These are phyloP conservation scores for Oscheius onirici DNA, from an alignment of 2,888 invertebrate species.

Conservation along the genomic window DNA sequence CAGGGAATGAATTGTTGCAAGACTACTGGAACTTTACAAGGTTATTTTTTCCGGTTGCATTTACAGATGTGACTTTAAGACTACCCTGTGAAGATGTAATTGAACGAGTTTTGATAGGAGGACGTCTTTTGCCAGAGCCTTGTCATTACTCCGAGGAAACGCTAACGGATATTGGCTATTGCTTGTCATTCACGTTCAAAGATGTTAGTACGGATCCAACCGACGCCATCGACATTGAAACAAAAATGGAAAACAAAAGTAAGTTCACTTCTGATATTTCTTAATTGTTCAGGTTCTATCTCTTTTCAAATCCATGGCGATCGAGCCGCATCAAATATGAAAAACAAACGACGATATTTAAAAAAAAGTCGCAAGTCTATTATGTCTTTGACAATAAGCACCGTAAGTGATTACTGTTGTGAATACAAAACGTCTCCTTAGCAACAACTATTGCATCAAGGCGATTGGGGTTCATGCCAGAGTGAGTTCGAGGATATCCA, in stretches of 20 bases:
- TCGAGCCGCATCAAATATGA: slow-evolving; percentile 4
- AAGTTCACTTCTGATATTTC: background rate
- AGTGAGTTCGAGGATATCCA: slow-evolving; percentile 15
- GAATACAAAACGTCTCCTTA: slow-evolving; percentile 14
- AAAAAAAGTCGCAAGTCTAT: slow-evolving; percentile 3
- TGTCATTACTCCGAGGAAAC: slow-evolving; percentile 18
- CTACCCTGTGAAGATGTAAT: slow-evolving; percentile 35
- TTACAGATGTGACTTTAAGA: slow-evolving; percentile 17
- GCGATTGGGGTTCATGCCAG: slow-evolving; percentile 44
- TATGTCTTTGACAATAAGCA: background rate
- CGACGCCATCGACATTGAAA: slow-evolving; percentile 23
- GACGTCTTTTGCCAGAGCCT: background rate
- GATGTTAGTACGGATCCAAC: slow-evolving; percentile 8
- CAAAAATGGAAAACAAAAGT: slow-evolving; percentile 31
- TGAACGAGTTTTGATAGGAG: slow-evolving; percentile 13
- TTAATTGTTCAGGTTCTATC: background rate
- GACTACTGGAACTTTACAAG: slow-evolving; percentile 15
- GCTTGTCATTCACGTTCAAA: slow-evolving; percentile 8
- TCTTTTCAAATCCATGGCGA: slow-evolving; percentile 7
- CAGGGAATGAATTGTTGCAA: background rate
- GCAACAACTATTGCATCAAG: slow-evolving; percentile 33
- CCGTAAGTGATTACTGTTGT: background rate
- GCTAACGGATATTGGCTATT: slow-evolving; percentile 37
- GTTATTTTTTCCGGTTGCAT: background rate
- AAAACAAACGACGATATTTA: background rate